phyloP scores from a whole-genome alignment of 2,113 vertebrate genomes.

The Phaethon lepturus region DNA sequence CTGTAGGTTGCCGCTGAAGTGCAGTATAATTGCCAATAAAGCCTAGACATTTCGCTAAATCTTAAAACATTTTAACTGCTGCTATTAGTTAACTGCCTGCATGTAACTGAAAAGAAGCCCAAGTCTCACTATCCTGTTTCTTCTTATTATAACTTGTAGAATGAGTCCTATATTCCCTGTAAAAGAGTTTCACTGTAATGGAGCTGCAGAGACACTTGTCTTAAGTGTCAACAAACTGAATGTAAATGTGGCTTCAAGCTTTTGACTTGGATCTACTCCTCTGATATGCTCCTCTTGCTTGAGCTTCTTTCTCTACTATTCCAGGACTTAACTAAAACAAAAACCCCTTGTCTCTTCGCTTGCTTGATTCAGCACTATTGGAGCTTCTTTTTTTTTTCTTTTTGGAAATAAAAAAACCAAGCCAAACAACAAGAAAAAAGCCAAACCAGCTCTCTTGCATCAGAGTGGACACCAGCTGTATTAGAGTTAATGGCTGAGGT shows the following conservation, averaged over 20 bases:
- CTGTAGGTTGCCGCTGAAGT: not conserved
- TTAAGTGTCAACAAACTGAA: not conserved
- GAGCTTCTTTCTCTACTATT: not conserved
- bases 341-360: not conserved
- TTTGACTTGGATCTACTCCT: not conserved
- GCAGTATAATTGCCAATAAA: conserved; percentile 16
- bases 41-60: not conserved
- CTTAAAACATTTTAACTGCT: not conserved
- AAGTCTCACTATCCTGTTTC: not conserved
- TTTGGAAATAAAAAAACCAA: not conserved
- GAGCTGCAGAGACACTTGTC: not conserved
- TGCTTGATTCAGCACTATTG: not conserved
- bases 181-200: not conserved
- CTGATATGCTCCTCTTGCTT: not conserved
- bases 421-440: not conserved
- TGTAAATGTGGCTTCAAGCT: not conserved
- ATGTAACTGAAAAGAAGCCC: not conserved
- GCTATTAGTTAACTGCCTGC: conserved; percentile 1
- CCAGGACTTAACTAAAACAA: not conserved
- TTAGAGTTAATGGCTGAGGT: not conserved
- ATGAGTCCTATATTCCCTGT: not conserved
- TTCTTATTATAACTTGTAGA: not conserved
- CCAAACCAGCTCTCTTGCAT: not conserved
- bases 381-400: not conserved
- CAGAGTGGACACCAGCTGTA: not conserved